Evolutionary conservation across 2,797 vertebrate genomes (phyloP).

Genomic region (Catharus ustulatus): DNA sequence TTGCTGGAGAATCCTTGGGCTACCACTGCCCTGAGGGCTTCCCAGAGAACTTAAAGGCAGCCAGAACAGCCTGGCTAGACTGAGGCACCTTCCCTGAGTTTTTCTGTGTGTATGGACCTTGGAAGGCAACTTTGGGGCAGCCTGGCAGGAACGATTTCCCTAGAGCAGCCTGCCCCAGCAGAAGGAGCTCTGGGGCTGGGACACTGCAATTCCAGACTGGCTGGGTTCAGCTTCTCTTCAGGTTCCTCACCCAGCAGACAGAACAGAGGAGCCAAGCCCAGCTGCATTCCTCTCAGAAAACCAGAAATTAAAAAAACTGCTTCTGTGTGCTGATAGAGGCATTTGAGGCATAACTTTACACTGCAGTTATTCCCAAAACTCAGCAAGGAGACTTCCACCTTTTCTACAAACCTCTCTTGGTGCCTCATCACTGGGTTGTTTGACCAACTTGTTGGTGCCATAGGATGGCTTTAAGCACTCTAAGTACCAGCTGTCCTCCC

Average conservation of each 20-base stretch:
- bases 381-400: background rate
- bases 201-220: background rate
- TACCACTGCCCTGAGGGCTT: background rate
- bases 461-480: background rate
- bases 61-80: background rate
- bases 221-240: background rate
- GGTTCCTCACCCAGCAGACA: background rate
- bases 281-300: background rate
- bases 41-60: background rate
- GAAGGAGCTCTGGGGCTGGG: background rate
- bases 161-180: background rate
- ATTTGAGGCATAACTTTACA: background rate
- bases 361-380: background rate
- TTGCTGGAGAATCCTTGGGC: constrained; percentile 45
- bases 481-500: background rate
- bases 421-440: background rate
- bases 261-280: constrained; percentile 31
- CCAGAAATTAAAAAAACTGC: constrained; percentile 1
- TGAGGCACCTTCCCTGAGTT: background rate
- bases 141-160: background rate
- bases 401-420: background rate
- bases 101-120: background rate
- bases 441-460: background rate
- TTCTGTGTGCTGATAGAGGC: background rate
- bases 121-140: background rate